Conservation (phyloP, 2,797 vertebrate species). For the Scyliorhinus canicula region DNA sequence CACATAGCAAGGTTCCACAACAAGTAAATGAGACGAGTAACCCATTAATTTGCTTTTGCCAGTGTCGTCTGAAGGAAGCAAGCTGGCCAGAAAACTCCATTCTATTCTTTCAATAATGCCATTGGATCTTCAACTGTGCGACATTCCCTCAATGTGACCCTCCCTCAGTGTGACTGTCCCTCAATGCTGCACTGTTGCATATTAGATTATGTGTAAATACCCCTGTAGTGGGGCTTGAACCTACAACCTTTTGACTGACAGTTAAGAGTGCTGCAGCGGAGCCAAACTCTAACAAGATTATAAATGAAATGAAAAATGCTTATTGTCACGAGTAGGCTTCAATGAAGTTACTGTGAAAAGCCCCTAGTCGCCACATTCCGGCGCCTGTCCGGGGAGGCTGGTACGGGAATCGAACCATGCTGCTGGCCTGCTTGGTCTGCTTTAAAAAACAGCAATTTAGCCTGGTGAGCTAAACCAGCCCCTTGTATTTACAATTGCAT, state of each 20-base stretch:
- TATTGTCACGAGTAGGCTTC: too few relatives aligned
- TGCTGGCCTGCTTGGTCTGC: too few relatives aligned
- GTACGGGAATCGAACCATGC: too few relatives aligned
- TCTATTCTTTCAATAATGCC: neutral
- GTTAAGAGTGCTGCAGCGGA: too few relatives aligned
- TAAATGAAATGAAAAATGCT: neutral
- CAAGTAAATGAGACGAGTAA: neutral
- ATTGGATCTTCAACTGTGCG: neutral
- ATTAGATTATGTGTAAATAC: neutral
- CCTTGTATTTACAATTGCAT: too few relatives aligned
- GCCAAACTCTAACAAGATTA: neutral
- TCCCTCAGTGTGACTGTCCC: neutral
- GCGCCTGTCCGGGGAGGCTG: too few relatives aligned
- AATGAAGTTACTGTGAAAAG: too few relatives aligned
- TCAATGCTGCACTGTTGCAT: neutral
- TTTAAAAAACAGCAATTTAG: too few relatives aligned
- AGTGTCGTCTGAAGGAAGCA: neutral
- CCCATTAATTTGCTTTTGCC: neutral
- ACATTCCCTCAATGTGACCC: neutral
- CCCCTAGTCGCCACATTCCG: too few relatives aligned
- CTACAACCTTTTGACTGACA: neutral
- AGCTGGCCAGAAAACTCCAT: neutral
- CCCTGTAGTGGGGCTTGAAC: neutral
- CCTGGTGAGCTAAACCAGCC: too few relatives aligned
- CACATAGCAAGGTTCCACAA: too few relatives aligned